phyloP scores from a whole-genome alignment of 2,113 vertebrate genomes.

The Neopipo cinnamomea region DNA sequence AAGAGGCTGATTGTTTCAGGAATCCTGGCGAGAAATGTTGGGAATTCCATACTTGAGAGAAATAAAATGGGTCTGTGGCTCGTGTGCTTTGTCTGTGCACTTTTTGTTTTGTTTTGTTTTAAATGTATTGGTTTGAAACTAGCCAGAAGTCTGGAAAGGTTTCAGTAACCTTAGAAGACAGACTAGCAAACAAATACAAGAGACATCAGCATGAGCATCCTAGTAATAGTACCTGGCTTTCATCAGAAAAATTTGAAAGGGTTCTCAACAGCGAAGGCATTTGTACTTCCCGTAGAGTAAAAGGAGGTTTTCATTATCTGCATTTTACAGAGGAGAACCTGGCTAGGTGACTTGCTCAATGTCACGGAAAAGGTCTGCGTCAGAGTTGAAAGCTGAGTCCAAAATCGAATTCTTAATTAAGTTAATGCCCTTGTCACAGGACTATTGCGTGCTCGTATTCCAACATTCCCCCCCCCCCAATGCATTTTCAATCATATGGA shows the following conservation, averaged over 20 bases:
- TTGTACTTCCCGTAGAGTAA: neutral
- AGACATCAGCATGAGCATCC: slow-evolving; percentile 17
- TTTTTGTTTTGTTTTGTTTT: neutral
- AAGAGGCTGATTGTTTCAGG: neutral
- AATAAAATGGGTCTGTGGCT: neutral
- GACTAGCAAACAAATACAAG: slow-evolving; percentile 17
- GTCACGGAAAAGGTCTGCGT: neutral
- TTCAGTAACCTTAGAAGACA: slow-evolving; percentile 15
- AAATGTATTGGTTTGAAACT: neutral
- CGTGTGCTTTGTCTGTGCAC: neutral
- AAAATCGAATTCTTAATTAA: neutral
- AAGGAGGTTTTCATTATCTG: slow-evolving; percentile 7
- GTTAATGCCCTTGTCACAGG: neutral
- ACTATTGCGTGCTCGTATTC: neutral
- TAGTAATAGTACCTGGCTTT: slow-evolving; percentile 30
- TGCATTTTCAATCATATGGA: neutral
- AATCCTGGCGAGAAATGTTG: neutral
- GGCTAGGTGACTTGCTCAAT: neutral
- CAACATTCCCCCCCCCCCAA: neutral
- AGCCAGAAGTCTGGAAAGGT: slow-evolving; percentile 28
- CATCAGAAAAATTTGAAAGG: slow-evolving; percentile 17
- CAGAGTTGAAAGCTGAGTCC: neutral
- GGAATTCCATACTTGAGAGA: neutral
- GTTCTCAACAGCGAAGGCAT: neutral
- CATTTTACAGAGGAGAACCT: neutral